Conservation (phyloP, 2,797 vertebrate genomes). For the Remorina albescens region DNA sequence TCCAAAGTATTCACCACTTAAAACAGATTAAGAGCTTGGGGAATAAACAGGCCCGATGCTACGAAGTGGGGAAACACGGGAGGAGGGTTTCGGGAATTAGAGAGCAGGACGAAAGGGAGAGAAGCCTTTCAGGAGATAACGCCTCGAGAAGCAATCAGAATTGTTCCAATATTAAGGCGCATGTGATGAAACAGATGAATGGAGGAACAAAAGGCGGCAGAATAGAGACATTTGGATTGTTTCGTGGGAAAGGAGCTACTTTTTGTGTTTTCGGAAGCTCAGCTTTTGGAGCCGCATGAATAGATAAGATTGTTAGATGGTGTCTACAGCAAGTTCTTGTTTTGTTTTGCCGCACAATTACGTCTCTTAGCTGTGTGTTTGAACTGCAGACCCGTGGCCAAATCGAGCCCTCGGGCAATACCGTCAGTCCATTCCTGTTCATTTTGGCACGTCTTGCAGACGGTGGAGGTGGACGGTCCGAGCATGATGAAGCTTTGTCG, state of each 20-base stretch:
- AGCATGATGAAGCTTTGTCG: constrained; percentile 11
- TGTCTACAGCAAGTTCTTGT: constrained; percentile 19
- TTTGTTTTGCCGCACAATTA: constrained; percentile 20
- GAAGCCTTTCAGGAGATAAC: constrained; percentile 69
- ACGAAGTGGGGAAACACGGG: constrained; percentile 66
- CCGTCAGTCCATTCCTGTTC: constrained; percentile 9
- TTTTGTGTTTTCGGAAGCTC: constrained; percentile 40
- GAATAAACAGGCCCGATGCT: constrained; percentile 72
- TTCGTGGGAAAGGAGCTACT: constrained; percentile 30
- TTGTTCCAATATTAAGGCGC: constrained; percentile 68
- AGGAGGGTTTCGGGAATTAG: constrained; percentile 73
- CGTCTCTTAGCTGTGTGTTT: constrained; percentile 21
- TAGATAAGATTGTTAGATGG: constrained; percentile 23
- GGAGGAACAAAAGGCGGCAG: constrained; percentile 46
- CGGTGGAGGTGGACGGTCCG: constrained; percentile 35
- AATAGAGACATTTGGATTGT: constrained; percentile 34
- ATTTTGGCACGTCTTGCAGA: constrained; percentile 15
- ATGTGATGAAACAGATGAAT: constrained; percentile 66
- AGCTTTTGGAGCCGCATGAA: constrained; percentile 29
- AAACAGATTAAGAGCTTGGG: constrained; percentile 84
- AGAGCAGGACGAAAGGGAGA: constrained; percentile 63
- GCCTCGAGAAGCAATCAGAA: constrained; percentile 62
- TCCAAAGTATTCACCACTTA: constrained; percentile 81
- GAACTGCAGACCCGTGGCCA: constrained; percentile 14
- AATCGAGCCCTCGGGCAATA: constrained; percentile 10